phyloP scores from a whole-genome alignment of 2,113 vertebrate species.

The Scytalopus superciliaris region DNA sequence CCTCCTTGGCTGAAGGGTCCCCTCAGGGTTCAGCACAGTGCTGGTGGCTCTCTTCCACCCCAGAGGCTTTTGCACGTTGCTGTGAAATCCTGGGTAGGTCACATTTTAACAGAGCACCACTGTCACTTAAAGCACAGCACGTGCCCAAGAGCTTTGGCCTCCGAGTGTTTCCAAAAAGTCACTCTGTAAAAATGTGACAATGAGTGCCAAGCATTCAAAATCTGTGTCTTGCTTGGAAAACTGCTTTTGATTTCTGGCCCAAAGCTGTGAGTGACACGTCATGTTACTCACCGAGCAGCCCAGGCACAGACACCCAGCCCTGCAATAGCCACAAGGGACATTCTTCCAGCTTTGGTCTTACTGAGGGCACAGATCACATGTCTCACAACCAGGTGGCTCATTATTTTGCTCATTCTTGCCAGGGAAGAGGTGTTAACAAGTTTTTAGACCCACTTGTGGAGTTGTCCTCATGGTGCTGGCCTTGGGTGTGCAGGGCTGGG shows the following conservation, averaged over 20 bases:
- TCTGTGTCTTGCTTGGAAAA: background rate
- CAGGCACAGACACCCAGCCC: background rate
- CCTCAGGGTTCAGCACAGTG: fast-evolving
- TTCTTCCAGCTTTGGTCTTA: background rate
- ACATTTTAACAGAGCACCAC: background rate
- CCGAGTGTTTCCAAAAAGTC: background rate
- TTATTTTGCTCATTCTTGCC: background rate
- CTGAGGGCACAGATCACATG: background rate
- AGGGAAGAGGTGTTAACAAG: background rate
- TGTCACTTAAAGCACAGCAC: background rate
- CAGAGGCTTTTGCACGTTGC: background rate
- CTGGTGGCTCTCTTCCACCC: background rate
- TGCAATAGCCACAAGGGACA: background rate
- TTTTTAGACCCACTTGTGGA: background rate
- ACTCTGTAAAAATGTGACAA: fast-evolving
- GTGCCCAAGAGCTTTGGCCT: background rate
- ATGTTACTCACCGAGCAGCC: background rate
- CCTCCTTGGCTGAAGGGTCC: background rate
- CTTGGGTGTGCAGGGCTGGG: too few relatives aligned
- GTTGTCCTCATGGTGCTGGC: too few relatives aligned
- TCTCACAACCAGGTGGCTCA: background rate
- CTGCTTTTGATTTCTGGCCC: background rate
- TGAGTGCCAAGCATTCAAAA: background rate
- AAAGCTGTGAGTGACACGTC: background rate
- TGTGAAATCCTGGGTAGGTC: background rate